Evolutionary conservation across 2,797 vertebrate genomes (phyloP).

Genomic region (Denticeps clupeoides): DNA sequence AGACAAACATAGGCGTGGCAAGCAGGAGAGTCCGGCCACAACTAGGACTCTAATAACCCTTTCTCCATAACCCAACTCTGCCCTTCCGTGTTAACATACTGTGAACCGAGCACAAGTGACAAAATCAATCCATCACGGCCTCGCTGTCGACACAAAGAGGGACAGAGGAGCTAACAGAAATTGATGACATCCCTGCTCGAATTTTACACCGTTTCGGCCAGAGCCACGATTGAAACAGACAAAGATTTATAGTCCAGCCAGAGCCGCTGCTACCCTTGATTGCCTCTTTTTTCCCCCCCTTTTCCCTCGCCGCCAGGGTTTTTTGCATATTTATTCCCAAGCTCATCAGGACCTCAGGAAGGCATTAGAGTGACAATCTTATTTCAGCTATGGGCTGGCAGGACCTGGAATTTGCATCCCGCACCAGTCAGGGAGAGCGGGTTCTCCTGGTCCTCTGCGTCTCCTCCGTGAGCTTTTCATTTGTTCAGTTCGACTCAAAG

Average conservation of each 20-base stretch:
- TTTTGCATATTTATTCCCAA: slow-evolving; percentile 94
- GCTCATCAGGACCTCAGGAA: slow-evolving; percentile 78
- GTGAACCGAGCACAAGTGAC: slow-evolving; percentile 95
- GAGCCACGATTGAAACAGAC: slow-evolving; percentile 95
- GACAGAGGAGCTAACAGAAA: slow-evolving; percentile 98
- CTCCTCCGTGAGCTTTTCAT: slow-evolving; percentile 19
- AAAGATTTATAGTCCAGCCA: slow-evolving; percentile 97
- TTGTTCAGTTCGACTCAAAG: slow-evolving; percentile 18
- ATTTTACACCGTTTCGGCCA: slow-evolving; percentile 95
- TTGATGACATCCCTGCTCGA: slow-evolving; percentile 96
- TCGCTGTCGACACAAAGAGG: slow-evolving; percentile 77
- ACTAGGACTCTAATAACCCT: slow-evolving; percentile 73
- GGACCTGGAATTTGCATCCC: slow-evolving; percentile 75
- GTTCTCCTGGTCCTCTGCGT: slow-evolving; percentile 10
- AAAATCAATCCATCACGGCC: slow-evolving; percentile 95
- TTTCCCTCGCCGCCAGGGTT: slow-evolving; percentile 32
- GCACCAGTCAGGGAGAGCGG: slow-evolving; percentile 30
- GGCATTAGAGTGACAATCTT: slow-evolving; percentile 90
- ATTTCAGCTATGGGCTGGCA: slow-evolving; percentile 79
- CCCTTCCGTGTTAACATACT: slow-evolving; percentile 98
- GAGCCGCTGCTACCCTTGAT: slow-evolving; percentile 81
- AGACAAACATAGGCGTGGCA: slow-evolving; percentile 32
- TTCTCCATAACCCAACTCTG: slow-evolving; percentile 86
- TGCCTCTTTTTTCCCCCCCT: slow-evolving; percentile 67
- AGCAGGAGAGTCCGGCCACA: slow-evolving; percentile 62